Conservation (phyloP, 2,888 invertebrate genomes). For the Branchellion lobata region DNA sequence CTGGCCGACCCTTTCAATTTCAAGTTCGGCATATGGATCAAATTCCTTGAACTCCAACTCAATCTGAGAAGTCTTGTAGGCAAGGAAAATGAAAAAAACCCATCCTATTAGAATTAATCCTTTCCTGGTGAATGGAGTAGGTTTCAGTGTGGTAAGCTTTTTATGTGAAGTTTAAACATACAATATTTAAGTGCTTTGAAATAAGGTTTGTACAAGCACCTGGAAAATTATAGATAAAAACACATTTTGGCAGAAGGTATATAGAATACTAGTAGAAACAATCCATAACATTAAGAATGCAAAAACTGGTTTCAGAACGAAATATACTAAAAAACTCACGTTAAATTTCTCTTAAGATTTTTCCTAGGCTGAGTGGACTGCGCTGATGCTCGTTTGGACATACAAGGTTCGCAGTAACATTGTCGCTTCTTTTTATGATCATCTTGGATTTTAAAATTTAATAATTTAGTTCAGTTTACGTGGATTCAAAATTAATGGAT, state of each 20-base stretch:
- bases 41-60: conserved; percentile 98
- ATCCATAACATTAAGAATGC: too few species aligned
- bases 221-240: background rate
- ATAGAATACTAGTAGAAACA: too few species aligned
- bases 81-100: conserved; percentile 63
- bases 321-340: too few species aligned
- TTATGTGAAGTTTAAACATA: background rate
- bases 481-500: too few species aligned
- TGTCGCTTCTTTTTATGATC: conserved; percentile 71
- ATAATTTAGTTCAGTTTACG: too few species aligned
- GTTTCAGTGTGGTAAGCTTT: background rate
- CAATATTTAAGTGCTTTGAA: background rate
- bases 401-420: conserved; percentile 87
- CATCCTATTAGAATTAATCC: conserved; percentile 62
- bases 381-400: conserved; percentile 78
- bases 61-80: conserved; percentile 75
- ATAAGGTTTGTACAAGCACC: background rate
- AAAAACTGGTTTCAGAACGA: too few species aligned
- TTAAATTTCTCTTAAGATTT: conserved; percentile 37
- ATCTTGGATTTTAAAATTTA: too few species aligned
- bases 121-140: conserved; percentile 67
- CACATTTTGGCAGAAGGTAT: too few species aligned
- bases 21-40: conserved; percentile 94
- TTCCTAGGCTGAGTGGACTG: conserved; percentile 85
- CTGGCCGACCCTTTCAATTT: conserved; percentile 77